Evolutionary conservation across 2,888 invertebrate species (phyloP).

Genomic region (Volucella bombylans): DNA sequence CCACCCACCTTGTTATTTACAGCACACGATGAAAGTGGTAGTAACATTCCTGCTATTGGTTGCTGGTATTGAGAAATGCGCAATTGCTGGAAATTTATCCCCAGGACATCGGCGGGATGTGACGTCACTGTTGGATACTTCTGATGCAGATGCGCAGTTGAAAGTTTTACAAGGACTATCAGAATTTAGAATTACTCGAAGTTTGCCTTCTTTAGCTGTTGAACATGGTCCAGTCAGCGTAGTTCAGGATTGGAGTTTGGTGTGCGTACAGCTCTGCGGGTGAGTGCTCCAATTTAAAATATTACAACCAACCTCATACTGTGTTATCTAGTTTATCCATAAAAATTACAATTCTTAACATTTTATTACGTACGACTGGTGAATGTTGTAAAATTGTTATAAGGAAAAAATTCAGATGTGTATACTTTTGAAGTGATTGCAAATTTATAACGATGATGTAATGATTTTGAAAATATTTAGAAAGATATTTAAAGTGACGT

Average conservation of each 20-base stretch:
- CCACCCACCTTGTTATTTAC: slow-evolving; percentile 68
- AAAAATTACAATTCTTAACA: not conserved
- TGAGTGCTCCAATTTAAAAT: slow-evolving; percentile 77
- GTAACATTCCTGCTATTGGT: slow-evolving; percentile 64
- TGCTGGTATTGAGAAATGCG: slow-evolving; percentile 47
- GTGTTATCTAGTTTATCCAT: slow-evolving; percentile 38
- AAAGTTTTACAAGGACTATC: slow-evolving; percentile 18
- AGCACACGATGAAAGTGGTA: slow-evolving; percentile 64
- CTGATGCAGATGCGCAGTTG: slow-evolving; percentile 61
- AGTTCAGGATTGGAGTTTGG: slow-evolving; percentile 83
- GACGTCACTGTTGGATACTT: slow-evolving; percentile 71
- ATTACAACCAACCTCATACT: no score
- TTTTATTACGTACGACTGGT: not conserved
- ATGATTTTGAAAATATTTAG: not conserved
- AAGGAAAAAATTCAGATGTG: no score
- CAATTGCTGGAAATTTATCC: slow-evolving; percentile 48
- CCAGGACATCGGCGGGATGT: slow-evolving; percentile 61
- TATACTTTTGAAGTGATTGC: no score
- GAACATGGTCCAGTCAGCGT: slow-evolving; percentile 78
- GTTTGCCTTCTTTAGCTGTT: slow-evolving; percentile 74
- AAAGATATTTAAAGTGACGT: not conserved
- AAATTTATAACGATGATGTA: not conserved
- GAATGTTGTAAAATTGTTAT: slow-evolving; percentile 35
- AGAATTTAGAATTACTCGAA: slow-evolving; percentile 60
- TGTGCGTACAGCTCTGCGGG: slow-evolving; percentile 83